Base-by-base conservation (phyloP, 2,888 invertebrate species). In the Troides aeacus region DNA sequence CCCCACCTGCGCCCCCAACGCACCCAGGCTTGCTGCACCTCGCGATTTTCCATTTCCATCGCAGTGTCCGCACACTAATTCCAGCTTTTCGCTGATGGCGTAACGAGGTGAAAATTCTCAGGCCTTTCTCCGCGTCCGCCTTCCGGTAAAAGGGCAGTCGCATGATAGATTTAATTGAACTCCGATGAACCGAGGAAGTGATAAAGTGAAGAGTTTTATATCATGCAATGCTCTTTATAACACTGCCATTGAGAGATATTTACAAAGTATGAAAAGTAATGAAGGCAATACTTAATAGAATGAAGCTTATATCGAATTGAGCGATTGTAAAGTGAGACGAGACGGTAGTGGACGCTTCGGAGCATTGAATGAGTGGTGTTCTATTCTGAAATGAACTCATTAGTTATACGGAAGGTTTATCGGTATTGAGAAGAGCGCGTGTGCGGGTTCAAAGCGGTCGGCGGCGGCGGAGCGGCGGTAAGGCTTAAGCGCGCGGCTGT, bases 31-130 rank as follows among this genome's bases (percentile, higher is more conserved):
- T 75, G 82, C 77, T 78, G 79, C 81, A 78, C 86, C 86, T 86
- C 88, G 86, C 85, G 87, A 86, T 90, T 90, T 85, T 89, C 91
- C 91, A 91, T 90, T 90, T 90, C 91, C 90, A 91, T 90, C 84
- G 90, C 90, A 82, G 84, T 80, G 82, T 85, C 81, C 81, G 78
- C 83, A 85, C 80, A 83, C 85, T 88, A 87, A 88, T 86, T 88
- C 84, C 84, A 86, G 83, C 82, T 80, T 80, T 81, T 73, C 81
- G 79, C 77, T 78, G 82, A 80, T 89, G 84, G 85, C 85, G 84
- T 89, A 88, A 90, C 83, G 79, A 76, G 79, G 81, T 80, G 84
- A 86, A 86, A 86, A 86, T 84, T 86, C 84, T 83, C 79, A 81
- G 79, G 80, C 86, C 88, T 88, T 88, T 89, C 87, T 87, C 87